phyloP scores from a whole-genome alignment of 1,140 invertebrate genomes.

The Trialeurodes vaporariorum region DNA sequence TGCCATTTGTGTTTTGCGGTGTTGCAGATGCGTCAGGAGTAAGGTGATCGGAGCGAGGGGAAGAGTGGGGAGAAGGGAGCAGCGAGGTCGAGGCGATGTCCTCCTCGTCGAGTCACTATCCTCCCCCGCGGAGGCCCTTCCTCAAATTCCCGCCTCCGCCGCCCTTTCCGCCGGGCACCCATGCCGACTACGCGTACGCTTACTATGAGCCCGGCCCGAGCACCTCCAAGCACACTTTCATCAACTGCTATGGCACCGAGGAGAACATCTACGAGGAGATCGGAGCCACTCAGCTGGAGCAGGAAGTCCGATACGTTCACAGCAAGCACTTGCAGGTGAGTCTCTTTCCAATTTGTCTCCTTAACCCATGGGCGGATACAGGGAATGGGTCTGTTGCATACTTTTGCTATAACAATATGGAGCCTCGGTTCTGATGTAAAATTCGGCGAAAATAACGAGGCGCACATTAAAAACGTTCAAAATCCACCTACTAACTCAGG shows the following conservation, averaged over 20 bases:
- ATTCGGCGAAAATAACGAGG: too few relatives aligned
- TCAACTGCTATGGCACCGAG: slow-evolving; percentile 64
- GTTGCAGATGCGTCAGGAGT: neutral
- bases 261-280: slow-evolving; percentile 86
- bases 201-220: slow-evolving; percentile 47
- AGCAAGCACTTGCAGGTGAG: slow-evolving; percentile 26
- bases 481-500: too few relatives aligned
- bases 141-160: slow-evolving; percentile 18
- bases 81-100: neutral
- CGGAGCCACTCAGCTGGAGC: slow-evolving; percentile 52
- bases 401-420: too few relatives aligned
- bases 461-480: too few relatives aligned
- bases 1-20: too few relatives aligned
- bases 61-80: neutral
- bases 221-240: slow-evolving; percentile 38
- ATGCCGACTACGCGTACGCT: slow-evolving; percentile 59
- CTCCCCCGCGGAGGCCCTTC: neutral
- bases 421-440: too few relatives aligned
- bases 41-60: too few relatives aligned
- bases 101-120: neutral
- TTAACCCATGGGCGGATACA: too few relatives aligned
- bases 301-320: slow-evolving; percentile 49
- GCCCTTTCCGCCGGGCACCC: slow-evolving; percentile 22
- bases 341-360: neutral
- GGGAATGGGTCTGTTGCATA: too few relatives aligned